Evolutionary conservation across 1,140 invertebrate genomes (phyloP), one percentile per base, ranked within the genome.

Genomic region (Centruroides sculpturatus): DNA sequence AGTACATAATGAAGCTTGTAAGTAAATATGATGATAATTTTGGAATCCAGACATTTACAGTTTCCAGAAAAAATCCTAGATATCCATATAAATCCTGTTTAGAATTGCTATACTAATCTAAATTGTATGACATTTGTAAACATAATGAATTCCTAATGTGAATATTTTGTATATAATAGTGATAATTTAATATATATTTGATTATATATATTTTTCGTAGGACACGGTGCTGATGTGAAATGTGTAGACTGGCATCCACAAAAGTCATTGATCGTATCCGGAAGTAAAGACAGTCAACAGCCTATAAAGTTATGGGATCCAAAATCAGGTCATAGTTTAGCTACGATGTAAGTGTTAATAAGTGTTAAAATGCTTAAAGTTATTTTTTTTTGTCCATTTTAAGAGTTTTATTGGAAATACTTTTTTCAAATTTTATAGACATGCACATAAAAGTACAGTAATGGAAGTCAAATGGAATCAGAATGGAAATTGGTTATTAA

Each of bases 261-360:
- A 65, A 98, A 98, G 76, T 85, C 87, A 66, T 80, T 99, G 56
- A 84, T 99, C 67, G 90, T 96, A 34, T 98, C 95, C 12, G 97
- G 97, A 0, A 98, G 93, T 73, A 98, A 99, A 78, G 97, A 99
- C 74, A 98, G 95, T 74, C 97, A 99, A 71, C 97, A 99, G 71
- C 97, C 97, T 9, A 90, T 99, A 11, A 99, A 99, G 76, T 77
- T 99, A 12, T 99, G 97, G 97, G 97, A 99, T 80, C 93, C 96
- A 8, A 95, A 95, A 74, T 87, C 85, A 62, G 95, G 94, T 0
- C 84, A 89, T 65, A 77, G 75, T 65, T 71, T 83, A 5, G 78
- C 80, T 35, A 83, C 82, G 48, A 69, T 83, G 79, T 82, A 74
- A 72, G 78, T 70, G 60, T 59, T 55, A 34, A 41, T 59, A 10